phyloP scores from a whole-genome alignment of 2,888 invertebrate species.

The Pristionchus exspectatus region DNA sequence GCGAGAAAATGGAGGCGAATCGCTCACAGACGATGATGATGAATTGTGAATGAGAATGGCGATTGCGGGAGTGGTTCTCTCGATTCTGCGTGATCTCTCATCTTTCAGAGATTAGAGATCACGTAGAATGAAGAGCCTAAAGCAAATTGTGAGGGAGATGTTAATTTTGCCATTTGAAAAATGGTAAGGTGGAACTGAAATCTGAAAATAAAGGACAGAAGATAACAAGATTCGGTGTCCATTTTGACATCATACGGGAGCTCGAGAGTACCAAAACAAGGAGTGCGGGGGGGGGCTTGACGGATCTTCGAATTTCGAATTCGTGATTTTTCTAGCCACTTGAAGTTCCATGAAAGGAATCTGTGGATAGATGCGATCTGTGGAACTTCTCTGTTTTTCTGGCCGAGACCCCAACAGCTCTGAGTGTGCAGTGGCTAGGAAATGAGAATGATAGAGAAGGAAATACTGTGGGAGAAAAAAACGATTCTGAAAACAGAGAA shows the following conservation, averaged over 20 bases:
- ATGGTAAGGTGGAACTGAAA: background rate
- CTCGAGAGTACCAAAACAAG: background rate
- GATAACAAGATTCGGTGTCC: constrained; percentile 1
- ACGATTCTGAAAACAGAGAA: background rate
- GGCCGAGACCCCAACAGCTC: no score
- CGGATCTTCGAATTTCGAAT: background rate
- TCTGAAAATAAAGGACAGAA: background rate
- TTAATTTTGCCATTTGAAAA: no score
- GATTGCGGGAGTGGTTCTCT: no score
- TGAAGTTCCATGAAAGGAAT: no score
- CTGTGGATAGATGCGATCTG: no score
- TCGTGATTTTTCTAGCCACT: no score
- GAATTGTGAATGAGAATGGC: background rate
- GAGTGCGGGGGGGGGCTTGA: background rate
- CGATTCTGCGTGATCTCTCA: no score
- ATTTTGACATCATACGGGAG: background rate
- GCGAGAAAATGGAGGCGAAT: background rate
- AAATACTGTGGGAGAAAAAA: background rate
- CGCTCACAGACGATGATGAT: background rate
- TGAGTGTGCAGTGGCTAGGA: no score
- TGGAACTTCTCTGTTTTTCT: no score
- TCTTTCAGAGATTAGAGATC: background rate
- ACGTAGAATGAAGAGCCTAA: background rate
- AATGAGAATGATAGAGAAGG: no score
- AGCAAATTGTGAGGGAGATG: no score